A percentile compares a stretch with the other conserved stretches of the same genome.
Evolutionary conservation across 2,888 invertebrate species (phyloP).

Genomic region (Athalia cordata): DNA sequence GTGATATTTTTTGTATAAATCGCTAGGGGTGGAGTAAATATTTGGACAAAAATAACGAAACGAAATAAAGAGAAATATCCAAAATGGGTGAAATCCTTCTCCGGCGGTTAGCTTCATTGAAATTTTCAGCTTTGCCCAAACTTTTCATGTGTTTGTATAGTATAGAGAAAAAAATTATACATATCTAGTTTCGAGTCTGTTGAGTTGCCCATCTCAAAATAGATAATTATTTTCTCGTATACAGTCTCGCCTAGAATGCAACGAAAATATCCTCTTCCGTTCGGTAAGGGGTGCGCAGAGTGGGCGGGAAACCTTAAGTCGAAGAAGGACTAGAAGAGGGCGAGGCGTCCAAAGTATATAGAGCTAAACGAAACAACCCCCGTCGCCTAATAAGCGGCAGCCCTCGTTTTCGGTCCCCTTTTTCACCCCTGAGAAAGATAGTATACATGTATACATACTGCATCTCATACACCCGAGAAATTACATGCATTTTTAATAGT

Average conservation of each 20-base stretch:
- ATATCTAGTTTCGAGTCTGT: not conserved
- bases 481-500: conserved; percentile 63
- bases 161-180: not conserved
- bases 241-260: not conserved
- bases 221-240: not conserved
- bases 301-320: not conserved
- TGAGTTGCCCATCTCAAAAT: not conserved
- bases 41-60: no score
- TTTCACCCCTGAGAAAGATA: conserved; percentile 3
- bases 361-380: conserved; percentile 45
- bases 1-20: no score
- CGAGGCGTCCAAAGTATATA: not conserved
- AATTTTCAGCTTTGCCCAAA: not conserved
- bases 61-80: no score
- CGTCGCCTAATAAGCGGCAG: conserved; percentile 49
- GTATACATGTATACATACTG: not conserved
- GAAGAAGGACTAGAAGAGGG: not conserved
- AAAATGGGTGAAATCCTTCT: not conserved
- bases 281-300: not conserved
- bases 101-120: not conserved
- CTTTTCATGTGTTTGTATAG: no score
- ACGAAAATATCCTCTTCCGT: conserved; percentile 31
- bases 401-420: conserved; percentile 39
- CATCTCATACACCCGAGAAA: conserved; percentile 52
- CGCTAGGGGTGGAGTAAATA: no score